Evolutionary conservation across 2,797 vertebrate genomes (phyloP).

Genomic region (Jordanella pulchra): DNA sequence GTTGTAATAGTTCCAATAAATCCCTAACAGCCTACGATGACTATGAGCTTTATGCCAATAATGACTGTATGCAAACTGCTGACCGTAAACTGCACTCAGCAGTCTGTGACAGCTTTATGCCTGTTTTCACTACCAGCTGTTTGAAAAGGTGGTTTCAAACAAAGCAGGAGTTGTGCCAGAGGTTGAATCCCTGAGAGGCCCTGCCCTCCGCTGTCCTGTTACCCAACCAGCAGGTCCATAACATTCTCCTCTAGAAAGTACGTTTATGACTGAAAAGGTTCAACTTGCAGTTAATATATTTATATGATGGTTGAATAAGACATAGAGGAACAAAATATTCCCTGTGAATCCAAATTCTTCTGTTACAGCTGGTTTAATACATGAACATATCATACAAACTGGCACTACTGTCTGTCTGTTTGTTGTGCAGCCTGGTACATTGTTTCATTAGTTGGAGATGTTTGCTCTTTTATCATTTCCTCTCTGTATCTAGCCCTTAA

Average conservation of each 20-base stretch:
- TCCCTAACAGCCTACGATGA: background rate
- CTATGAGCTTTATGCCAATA: background rate
- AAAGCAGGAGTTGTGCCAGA: background rate
- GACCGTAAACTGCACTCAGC: background rate
- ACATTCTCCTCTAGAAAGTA: background rate
- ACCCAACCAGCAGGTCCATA: background rate
- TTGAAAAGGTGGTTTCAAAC: background rate
- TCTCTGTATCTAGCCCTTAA: background rate
- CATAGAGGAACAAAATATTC: background rate
- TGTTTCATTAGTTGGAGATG: background rate
- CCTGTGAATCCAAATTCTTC: background rate
- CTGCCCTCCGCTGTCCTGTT: background rate
- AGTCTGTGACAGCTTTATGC: background rate
- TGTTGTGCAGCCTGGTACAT: constrained; percentile 4
- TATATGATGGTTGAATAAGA: background rate
- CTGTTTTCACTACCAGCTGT: background rate
- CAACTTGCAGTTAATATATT: background rate
- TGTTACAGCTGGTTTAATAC: background rate
- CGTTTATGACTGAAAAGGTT: background rate
- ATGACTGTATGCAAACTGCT: background rate
- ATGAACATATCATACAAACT: constrained; percentile 33
- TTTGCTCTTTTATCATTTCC: constrained; percentile 1
- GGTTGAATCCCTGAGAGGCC: background rate
- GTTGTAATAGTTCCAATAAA: background rate
- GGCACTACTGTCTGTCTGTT: constrained; percentile 45